Percentiles rank a stretch among this genome's conserved stretches.
These are phyloP conservation scores for Cyclina sinensis DNA, from an alignment of 1,140 invertebrate species.

Conservation along the genomic window DNA sequence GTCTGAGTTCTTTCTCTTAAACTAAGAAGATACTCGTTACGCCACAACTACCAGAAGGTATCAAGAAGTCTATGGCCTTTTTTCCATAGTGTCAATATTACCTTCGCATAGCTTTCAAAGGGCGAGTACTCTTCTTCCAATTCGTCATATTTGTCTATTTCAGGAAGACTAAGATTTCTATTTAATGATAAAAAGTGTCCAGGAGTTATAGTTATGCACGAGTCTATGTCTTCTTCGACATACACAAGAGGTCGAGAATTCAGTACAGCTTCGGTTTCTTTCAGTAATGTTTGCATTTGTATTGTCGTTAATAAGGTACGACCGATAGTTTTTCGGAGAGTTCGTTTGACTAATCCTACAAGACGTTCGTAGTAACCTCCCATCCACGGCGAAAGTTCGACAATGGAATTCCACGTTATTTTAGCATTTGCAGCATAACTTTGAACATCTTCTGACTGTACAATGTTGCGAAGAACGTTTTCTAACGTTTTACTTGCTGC, in stretches of 20 bases:
- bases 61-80: too few relatives aligned
- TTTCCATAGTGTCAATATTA: background rate
- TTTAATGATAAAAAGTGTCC: background rate
- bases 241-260: constrained; percentile 13
- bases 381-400: constrained; percentile 3
- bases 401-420: too few relatives aligned
- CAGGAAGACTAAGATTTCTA: background rate
- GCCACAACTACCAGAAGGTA: too few relatives aligned
- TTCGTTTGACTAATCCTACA: constrained; percentile 15
- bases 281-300: too few relatives aligned
- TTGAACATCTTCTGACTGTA: background rate
- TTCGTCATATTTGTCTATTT: background rate
- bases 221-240: background rate
- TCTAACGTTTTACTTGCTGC: constrained; percentile 1
- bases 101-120: background rate
- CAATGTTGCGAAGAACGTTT: too few relatives aligned
- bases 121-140: background rate
- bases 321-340: constrained; percentile 9
- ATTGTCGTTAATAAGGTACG: background rate
- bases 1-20: too few relatives aligned
- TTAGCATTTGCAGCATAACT: background rate
- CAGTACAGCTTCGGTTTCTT: too few relatives aligned
- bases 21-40: too few relatives aligned
- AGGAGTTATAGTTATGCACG: too few relatives aligned
- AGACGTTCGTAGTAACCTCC: constrained; percentile 15